Conservation (phyloP, 2,113 vertebrate species). For the Aegotheles bennettii region DNA sequence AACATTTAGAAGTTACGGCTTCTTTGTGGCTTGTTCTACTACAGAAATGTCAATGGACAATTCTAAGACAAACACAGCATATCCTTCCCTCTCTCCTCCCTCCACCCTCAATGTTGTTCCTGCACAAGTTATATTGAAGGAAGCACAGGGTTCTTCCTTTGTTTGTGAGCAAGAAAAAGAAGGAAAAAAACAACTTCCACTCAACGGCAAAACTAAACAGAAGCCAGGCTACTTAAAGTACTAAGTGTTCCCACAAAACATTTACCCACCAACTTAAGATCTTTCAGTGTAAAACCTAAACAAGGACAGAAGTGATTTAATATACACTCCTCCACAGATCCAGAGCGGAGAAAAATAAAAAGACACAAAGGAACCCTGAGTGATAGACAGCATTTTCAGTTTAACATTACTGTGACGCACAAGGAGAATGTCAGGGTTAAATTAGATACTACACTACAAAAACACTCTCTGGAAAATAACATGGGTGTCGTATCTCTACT, state of each 20-base stretch:
- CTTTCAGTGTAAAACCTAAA: conserved; percentile 28
- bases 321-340: conserved; percentile 14
- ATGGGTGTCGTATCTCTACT: neutral
- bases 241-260: conserved; percentile 65
- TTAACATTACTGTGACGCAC: neutral
- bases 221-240: conserved; percentile 52
- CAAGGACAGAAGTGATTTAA: conserved; percentile 50
- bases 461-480: conserved; percentile 2
- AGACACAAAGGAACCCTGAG: neutral
- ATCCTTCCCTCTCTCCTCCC: conserved; percentile 25
- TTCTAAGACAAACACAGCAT: neutral
- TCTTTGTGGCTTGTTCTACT: neutral
- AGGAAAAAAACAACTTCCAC: conserved; percentile 58
- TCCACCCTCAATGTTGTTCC: conserved; percentile 27
- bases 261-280: conserved; percentile 74
- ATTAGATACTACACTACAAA: conserved; percentile 4
- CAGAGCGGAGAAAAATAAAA: neutral
- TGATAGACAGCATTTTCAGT: neutral
- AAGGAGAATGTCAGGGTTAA: conserved; percentile 43
- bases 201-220: conserved; percentile 57
- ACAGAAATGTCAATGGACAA: neutral
- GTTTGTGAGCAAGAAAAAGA: conserved; percentile 69
- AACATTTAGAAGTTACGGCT: neutral
- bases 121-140: conserved; percentile 43
- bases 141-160: conserved; percentile 68